Base-by-base conservation (phyloP, 1,140 invertebrate species). In the Elymnias hypermnestra region DNA sequence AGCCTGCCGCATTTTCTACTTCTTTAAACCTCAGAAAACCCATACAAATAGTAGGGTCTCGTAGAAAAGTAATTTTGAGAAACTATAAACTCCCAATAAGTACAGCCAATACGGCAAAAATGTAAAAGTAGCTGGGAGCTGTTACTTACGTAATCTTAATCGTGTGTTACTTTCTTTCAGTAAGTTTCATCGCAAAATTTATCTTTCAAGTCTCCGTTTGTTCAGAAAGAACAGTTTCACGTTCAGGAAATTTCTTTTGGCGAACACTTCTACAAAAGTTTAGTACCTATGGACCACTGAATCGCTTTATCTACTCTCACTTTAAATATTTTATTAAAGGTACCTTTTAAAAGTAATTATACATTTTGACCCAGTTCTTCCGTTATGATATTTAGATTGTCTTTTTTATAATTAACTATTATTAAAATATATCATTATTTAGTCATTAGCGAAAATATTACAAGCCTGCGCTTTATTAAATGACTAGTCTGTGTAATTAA, bases 401-500 rank as follows among this genome's bases (percentile, higher is more conserved):
- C n/a, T n/a, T n/a, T n/a, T n/a, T n/a, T n/a, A n/a, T n/a, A n/a
- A n/a, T n/a, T n/a, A n/a, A n/a, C n/a, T n/a, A n/a, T n/a, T n/a
- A n/a, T n/a, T n/a, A n/a, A n/a, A n/a, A n/a, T n/a, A n/a, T n/a
- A n/a, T 6, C 25, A 39, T 3, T 25, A n/a, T 25, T n/a, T 9
- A 7, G 25, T 25, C n/a, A 6, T 25, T 26, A 39, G 5, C 5
- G 2, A 1, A 31, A 10, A 42, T 14, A 33, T 51, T 58, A 66
- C 46, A 52, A 44, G 48, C 50, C 35, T 46, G 39, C 45, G 48
- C 45, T 58, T 63, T 56, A 62, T 62, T 63, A 70, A 62, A 44
- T 48, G 46, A 60, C 22, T 56, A 51, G 48, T 53, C 51, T 36
- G 57, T 55, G 65, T 73, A 63, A 74, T 74, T 78, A 75, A 75